Conservation (phyloP, 2,797 vertebrate genomes). For the Chaenodraco wilsoni region DNA sequence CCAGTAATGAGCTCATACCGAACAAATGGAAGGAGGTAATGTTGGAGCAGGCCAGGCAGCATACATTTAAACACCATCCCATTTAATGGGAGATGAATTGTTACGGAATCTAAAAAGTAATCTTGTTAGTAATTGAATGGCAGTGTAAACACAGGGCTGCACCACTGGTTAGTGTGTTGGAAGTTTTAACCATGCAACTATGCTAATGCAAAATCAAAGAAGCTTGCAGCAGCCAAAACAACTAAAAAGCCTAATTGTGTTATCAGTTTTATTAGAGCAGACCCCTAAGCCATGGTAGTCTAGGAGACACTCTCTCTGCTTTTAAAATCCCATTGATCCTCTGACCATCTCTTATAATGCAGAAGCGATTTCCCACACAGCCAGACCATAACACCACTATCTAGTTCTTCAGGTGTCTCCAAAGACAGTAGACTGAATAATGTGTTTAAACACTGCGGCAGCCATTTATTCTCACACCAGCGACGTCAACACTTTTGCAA, state of each 20-base stretch:
- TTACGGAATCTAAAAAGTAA: slow-evolving; percentile 58
- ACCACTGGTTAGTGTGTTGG: background rate
- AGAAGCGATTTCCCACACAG: slow-evolving; percentile 49
- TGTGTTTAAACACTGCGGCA: slow-evolving; percentile 42
- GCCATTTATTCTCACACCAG: slow-evolving; percentile 8
- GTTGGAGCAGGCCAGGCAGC: slow-evolving; percentile 21
- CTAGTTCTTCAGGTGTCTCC: slow-evolving; percentile 31
- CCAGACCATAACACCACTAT: slow-evolving; percentile 34
- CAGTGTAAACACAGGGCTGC: slow-evolving; percentile 32
- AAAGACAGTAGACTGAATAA: slow-evolving; percentile 21
- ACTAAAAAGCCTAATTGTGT: background rate
- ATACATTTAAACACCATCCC: slow-evolving; percentile 51
- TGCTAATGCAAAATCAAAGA: slow-evolving; percentile 8
- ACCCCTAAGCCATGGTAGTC: slow-evolving; percentile 29
- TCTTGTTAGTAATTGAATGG: slow-evolving; percentile 52
- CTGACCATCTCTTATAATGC: slow-evolving; percentile 70
- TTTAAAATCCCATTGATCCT: slow-evolving; percentile 61
- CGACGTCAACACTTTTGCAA: background rate
- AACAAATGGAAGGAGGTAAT: slow-evolving; percentile 62
- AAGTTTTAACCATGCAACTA: slow-evolving; percentile 12
- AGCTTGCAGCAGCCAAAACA: background rate
- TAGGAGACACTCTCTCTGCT: slow-evolving; percentile 23
- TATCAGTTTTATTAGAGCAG: slow-evolving; percentile 27
- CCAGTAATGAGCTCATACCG: slow-evolving; percentile 65
- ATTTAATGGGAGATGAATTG: slow-evolving; percentile 65